These are phyloP conservation scores for Petrolisthes manimaculis DNA, from an alignment of 2,888 invertebrate species.

Conservation along the genomic window DNA sequence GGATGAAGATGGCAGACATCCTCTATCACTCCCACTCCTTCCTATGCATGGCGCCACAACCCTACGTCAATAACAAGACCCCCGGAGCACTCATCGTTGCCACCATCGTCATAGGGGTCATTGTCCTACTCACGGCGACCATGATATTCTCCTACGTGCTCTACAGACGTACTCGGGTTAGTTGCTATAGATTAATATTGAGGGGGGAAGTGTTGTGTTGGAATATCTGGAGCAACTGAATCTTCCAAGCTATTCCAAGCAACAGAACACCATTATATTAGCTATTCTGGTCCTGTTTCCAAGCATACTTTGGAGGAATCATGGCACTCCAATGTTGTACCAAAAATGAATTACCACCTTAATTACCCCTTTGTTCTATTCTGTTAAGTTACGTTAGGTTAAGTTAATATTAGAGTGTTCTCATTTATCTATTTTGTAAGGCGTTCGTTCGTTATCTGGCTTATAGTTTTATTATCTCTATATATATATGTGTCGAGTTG, in stretches of 20 bases:
- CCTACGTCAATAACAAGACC: slow-evolving; percentile 13
- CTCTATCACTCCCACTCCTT: slow-evolving; percentile 25
- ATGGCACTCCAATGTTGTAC: too few species aligned
- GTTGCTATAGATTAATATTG: background rate
- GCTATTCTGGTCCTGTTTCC: too few species aligned
- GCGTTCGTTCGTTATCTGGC: background rate
- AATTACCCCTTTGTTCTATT: background rate
- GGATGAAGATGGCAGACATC: slow-evolving; percentile 24
- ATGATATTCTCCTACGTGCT: slow-evolving; percentile 37
- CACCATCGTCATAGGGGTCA: slow-evolving; percentile 42
- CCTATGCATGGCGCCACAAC: slow-evolving; percentile 19
- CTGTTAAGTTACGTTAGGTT: background rate
- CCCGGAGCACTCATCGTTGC: slow-evolving; percentile 27
- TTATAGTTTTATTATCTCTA: too few species aligned
- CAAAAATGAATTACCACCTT: too few species aligned
- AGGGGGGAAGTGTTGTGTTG: background rate
- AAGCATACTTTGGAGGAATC: too few species aligned
- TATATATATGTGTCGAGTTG: too few species aligned
- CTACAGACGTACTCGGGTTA: slow-evolving; percentile 39
- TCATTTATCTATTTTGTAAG: background rate
- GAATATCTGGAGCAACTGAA: too few species aligned
- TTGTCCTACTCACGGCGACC: slow-evolving; percentile 42
- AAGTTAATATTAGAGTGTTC: background rate
- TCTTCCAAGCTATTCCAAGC: too few species aligned
- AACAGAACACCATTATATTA: too few species aligned